Conservation (phyloP, 2,113 vertebrate species). For the Balaeniceps rex region DNA sequence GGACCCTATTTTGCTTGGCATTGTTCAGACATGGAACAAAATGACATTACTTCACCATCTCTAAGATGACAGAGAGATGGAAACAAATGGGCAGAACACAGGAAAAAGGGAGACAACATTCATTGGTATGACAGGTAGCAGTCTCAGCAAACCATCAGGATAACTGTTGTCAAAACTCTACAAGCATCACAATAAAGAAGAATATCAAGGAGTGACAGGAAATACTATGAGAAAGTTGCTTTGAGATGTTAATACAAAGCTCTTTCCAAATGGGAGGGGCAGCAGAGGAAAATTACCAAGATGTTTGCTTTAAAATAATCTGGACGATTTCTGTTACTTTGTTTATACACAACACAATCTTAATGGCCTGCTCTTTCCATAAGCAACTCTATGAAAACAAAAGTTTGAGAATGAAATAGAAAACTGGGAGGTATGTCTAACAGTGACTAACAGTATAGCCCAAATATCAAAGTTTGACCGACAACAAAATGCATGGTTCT, state of each 20-base stretch:
- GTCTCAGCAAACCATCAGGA: background rate
- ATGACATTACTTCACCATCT: background rate
- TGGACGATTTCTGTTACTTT: background rate
- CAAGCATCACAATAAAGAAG: background rate
- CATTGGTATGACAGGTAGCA: slow-evolving; percentile 1
- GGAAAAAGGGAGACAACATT: background rate
- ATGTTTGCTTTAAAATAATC: background rate
- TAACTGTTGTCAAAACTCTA: background rate
- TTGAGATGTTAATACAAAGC: background rate
- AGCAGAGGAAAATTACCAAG: background rate
- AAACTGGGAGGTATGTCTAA: background rate
- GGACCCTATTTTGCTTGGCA: background rate
- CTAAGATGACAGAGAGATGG: background rate
- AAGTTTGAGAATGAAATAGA: background rate
- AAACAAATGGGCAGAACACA: slow-evolving; percentile 15
- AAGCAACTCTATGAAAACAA: background rate
- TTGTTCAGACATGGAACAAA: background rate
- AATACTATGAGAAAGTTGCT: background rate
- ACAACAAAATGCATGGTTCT: background rate
- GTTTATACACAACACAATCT: background rate
- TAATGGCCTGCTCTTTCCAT: background rate
- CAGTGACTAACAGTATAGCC: background rate
- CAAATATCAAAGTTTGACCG: background rate
- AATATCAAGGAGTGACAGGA: background rate
- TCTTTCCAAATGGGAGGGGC: background rate